These are phyloP conservation scores for Channa argus DNA, from an alignment of 2,113 vertebrate genomes.

Conservation along the genomic window DNA sequence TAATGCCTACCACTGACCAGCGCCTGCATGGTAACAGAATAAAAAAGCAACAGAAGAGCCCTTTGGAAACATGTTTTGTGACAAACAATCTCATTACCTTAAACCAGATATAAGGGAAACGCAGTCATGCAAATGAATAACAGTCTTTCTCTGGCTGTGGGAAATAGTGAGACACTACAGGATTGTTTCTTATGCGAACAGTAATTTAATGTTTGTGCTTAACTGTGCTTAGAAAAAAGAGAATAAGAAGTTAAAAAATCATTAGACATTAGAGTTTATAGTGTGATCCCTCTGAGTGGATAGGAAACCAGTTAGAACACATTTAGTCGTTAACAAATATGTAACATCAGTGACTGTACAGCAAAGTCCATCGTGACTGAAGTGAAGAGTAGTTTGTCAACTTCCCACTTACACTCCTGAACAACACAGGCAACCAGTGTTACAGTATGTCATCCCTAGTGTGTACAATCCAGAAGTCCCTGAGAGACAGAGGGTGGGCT, in stretches of 20 bases:
- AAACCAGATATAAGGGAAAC: constrained; percentile 39
- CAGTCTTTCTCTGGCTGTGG: not conserved
- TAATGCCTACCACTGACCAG: not conserved
- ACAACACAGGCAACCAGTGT: constrained; percentile 19
- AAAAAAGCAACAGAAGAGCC: constrained; percentile 16
- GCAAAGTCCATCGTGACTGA: not conserved
- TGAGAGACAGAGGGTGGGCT: constrained; percentile 56
- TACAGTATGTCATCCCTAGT: constrained; percentile 53
- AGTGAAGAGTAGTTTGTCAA: constrained; percentile 29
- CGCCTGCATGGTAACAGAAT: not conserved
- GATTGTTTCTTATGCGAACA: not conserved
- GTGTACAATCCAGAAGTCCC: constrained; percentile 65
- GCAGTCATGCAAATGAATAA: not conserved
- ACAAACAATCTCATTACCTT: constrained; percentile 17
- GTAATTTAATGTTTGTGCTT: too few species aligned
- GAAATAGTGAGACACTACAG: constrained; percentile 25
- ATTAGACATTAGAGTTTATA: not conserved
- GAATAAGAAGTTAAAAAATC: not conserved
- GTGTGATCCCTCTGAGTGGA: not conserved
- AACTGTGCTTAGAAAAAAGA: not conserved
- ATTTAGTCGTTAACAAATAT: not conserved
- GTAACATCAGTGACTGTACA: not conserved
- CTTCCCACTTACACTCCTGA: constrained; percentile 14
- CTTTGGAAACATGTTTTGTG: constrained; percentile 42
- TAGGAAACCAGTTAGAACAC: not conserved